These are phyloP conservation scores for Vollenhovia emeryi DNA, from an alignment of 1,140 invertebrate species.

Conservation along the genomic window DNA sequence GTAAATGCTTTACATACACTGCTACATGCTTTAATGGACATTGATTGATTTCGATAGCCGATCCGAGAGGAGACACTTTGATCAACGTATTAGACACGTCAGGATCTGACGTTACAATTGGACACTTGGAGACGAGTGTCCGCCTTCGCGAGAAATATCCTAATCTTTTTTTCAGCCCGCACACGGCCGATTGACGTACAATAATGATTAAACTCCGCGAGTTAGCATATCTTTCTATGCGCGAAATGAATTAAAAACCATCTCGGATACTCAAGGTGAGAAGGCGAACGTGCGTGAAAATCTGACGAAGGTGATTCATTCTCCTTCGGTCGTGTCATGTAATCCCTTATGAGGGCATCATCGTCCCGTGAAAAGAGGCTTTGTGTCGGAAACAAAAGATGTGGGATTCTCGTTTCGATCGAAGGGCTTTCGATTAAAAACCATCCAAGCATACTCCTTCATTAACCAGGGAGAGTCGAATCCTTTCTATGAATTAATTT, in stretches of 20 bases:
- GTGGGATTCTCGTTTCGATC: slow-evolving; percentile 11
- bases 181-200: background rate
- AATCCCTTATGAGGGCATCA: slow-evolving; percentile 58
- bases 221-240: slow-evolving; percentile 21
- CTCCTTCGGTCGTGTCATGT: slow-evolving; percentile 39
- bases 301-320: slow-evolving; percentile 54
- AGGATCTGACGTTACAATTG: background rate
- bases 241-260: slow-evolving; percentile 44
- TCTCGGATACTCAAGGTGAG: slow-evolving; percentile 35
- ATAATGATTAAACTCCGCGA: background rate
- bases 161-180: background rate
- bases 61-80: background rate
- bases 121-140: background rate
- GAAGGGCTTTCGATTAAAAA: slow-evolving; percentile 1
- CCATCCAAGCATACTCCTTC: background rate
- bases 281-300: slow-evolving; percentile 50
- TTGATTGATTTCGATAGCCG: background rate
- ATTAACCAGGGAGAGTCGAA: background rate
- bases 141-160: too few species aligned
- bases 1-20: too few species aligned
- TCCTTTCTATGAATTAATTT: background rate
- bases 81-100: background rate
- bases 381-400: slow-evolving; percentile 47
- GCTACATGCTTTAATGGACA: too few species aligned
- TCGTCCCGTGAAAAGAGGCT: slow-evolving; percentile 29